These are phyloP conservation scores for Montipora capitata DNA, from an alignment of 92 coral and sea anemone genomes.

Conservation along the genomic window DNA sequence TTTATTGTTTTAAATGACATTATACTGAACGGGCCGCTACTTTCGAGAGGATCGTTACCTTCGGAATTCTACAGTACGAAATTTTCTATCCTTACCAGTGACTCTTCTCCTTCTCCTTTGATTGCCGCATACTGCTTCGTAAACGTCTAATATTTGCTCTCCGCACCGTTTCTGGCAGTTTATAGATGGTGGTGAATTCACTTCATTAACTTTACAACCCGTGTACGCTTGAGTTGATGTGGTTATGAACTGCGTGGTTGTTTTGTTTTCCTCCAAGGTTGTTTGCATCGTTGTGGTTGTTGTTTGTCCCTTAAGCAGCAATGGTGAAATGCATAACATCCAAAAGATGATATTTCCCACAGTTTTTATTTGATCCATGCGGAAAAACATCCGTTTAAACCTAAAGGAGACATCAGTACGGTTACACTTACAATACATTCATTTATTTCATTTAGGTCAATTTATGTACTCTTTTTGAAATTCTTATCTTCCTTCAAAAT, in stretches of 20 bases:
- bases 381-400: not conserved
- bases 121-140: not conserved
- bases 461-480: no score
- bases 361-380: constrained; percentile 23
- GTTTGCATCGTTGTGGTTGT: not conserved
- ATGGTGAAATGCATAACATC: not conserved
- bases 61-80: not conserved
- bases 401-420: not conserved
- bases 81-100: not conserved
- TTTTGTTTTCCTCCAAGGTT: not conserved
- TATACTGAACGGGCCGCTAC: no score
- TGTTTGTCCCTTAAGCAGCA: constrained; percentile 12
- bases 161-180: not conserved
- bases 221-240: not conserved
- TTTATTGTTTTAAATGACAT: no score
- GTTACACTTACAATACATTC: not conserved
- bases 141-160: not conserved
- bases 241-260: not conserved
- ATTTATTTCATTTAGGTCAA: no score
- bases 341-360: constrained; percentile 7
- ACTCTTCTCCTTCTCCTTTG: not conserved
- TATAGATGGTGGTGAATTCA: not conserved
- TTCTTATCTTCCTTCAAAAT: no score
- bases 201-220: not conserved
- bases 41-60: no score